phyloP scores from a whole-genome alignment of 2,888 invertebrate species.

The Cabera pusaria region DNA sequence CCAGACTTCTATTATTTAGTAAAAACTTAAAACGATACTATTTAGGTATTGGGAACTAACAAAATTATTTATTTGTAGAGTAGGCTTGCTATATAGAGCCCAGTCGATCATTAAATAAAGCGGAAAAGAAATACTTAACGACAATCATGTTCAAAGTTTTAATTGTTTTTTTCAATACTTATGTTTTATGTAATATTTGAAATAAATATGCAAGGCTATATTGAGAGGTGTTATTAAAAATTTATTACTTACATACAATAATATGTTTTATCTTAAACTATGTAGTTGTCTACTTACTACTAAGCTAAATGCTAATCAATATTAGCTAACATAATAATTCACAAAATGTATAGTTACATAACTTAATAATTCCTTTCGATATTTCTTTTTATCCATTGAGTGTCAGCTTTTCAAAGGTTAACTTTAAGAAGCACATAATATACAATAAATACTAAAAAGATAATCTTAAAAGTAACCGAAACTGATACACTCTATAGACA shows the following conservation, averaged over 20 bases:
- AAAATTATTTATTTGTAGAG: too few relatives aligned
- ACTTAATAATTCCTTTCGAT: slow-evolving; percentile 50
- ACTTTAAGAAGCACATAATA: slow-evolving; percentile 64
- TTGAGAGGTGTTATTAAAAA: slow-evolving; percentile 63
- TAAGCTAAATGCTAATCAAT: slow-evolving; percentile 70
- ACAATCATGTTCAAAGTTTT: slow-evolving; percentile 19
- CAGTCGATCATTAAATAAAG: too few relatives aligned
- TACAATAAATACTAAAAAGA: slow-evolving; percentile 72
- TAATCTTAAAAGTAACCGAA: slow-evolving; percentile 53
- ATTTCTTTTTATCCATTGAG: slow-evolving; percentile 46
- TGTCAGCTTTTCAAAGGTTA: slow-evolving; percentile 58
- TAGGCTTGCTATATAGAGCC: too few relatives aligned
- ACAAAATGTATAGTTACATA: slow-evolving; percentile 66
- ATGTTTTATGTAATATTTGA: slow-evolving; percentile 14
- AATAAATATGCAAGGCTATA: slow-evolving; percentile 22
- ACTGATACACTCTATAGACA: slow-evolving; percentile 59
- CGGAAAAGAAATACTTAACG: too few relatives aligned
- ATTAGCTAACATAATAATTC: slow-evolving; percentile 74
- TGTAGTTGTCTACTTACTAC: slow-evolving; percentile 49
- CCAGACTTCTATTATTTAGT: too few relatives aligned
- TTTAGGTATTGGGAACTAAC: too few relatives aligned
- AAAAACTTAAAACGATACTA: too few relatives aligned
- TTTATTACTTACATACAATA: slow-evolving; percentile 80
- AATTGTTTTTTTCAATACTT: slow-evolving; percentile 16
- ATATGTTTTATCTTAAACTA: slow-evolving; percentile 74